Evolutionary conservation across 2,113 vertebrate species (phyloP).

Genomic region (Laticauda colubrina): DNA sequence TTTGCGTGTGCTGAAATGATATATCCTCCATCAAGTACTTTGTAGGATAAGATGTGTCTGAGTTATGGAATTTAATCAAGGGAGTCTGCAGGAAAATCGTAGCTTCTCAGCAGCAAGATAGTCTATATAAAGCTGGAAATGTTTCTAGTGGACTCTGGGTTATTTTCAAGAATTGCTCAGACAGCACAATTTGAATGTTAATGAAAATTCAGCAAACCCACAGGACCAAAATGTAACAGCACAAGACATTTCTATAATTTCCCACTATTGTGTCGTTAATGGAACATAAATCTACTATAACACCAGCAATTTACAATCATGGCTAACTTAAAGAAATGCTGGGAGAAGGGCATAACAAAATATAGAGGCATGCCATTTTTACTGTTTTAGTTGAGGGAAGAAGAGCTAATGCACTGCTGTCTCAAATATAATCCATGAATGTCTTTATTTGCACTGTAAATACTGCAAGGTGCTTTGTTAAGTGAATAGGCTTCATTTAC

Average conservation of each 20-base stretch:
- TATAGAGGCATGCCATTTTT: constrained; percentile 10
- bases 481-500: constrained; percentile 7
- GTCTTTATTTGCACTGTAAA: constrained; percentile 32
- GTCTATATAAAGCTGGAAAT: constrained; percentile 17
- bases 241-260: constrained; percentile 39
- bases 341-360: not conserved
- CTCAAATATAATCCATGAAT: constrained; percentile 39
- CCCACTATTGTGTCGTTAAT: constrained; percentile 23
- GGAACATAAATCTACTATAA: constrained; percentile 7
- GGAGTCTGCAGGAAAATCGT: not conserved
- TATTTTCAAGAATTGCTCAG: constrained; percentile 41
- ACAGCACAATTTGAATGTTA: constrained; percentile 44
- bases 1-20: not conserved
- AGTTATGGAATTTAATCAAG: not conserved
- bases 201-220: constrained; percentile 34
- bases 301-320: constrained; percentile 8
- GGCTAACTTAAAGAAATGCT: constrained; percentile 31
- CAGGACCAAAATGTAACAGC: constrained; percentile 5
- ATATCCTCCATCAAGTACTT: not conserved
- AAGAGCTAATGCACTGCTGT: not conserved
- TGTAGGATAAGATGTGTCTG: not conserved
- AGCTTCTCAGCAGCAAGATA: not conserved
- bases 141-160: constrained; percentile 23
- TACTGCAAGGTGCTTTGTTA: constrained; percentile 32
- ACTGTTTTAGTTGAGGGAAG: not conserved